A percentile compares a stretch with the other conserved stretches of the same genome.
Conservation (phyloP, 1,140 invertebrate genomes). For the Tetramorium alpestre region DNA sequence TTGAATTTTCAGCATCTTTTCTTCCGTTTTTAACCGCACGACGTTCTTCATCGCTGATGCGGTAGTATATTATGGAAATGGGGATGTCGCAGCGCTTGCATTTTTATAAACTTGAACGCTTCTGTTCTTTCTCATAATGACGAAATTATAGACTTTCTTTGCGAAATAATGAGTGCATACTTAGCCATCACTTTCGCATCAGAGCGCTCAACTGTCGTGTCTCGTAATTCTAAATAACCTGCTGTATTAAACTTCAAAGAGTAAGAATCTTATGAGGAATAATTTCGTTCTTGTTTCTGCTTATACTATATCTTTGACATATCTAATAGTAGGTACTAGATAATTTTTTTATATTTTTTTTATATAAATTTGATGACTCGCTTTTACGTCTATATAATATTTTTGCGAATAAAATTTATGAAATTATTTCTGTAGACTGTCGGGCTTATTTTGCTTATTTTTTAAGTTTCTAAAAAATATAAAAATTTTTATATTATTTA, state of each 20-base stretch:
- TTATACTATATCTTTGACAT: neutral
- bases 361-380: slow-evolving; percentile 12
- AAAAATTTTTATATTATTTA: slow-evolving; percentile 7
- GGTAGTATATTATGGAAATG: slow-evolving; percentile 56
- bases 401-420: neutral
- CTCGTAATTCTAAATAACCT: slow-evolving; percentile 8
- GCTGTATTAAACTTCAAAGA: slow-evolving; percentile 45
- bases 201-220: slow-evolving; percentile 26
- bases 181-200: slow-evolving; percentile 52
- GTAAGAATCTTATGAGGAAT: slow-evolving; percentile 31
- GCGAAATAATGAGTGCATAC: slow-evolving; percentile 59
- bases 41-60: slow-evolving; percentile 33
- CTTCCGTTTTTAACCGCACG: neutral
- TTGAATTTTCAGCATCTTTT: neutral
- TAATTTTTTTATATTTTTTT: neutral
- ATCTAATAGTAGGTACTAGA: neutral
- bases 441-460: neutral
- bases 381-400: neutral
- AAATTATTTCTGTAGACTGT: neutral
- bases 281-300: slow-evolving; percentile 28
- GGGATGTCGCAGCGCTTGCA: slow-evolving; percentile 33
- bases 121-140: slow-evolving; percentile 57
- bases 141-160: slow-evolving; percentile 63
- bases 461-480: neutral
- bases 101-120: slow-evolving; percentile 51